phyloP scores from a whole-genome alignment of 2,888 invertebrate genomes.

The Trachelus tabidus region DNA sequence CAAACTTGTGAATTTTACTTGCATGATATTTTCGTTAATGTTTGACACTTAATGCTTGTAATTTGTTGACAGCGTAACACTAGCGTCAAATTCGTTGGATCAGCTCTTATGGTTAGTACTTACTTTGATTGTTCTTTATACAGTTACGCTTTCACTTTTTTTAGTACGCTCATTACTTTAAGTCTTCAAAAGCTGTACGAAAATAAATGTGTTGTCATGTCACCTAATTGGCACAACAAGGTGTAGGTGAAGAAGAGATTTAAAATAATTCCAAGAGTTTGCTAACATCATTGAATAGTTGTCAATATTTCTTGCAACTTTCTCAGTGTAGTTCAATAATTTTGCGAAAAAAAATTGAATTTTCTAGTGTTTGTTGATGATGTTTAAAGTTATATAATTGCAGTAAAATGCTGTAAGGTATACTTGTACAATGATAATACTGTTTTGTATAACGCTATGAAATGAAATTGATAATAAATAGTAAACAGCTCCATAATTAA shows the following conservation, averaged over 20 bases:
- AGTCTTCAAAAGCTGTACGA: not conserved
- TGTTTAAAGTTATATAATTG: not conserved
- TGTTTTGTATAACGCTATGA: not conserved
- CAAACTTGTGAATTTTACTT: not conserved
- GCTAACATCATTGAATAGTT: not conserved
- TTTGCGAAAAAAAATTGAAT: not conserved
- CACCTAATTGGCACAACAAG: not conserved
- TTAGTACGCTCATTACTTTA: not conserved
- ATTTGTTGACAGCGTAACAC: not conserved
- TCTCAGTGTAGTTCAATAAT: not conserved
- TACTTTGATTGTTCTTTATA: not conserved
- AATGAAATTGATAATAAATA: not conserved
- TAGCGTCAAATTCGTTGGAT: not conserved
- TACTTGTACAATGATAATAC: not conserved
- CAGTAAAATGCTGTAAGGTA: not conserved
- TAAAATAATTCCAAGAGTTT: not conserved
- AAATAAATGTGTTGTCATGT: not conserved
- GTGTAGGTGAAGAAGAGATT: not conserved
- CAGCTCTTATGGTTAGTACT: not conserved
- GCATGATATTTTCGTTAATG: not conserved
- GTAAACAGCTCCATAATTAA: not conserved
- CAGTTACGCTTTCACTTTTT: not conserved
- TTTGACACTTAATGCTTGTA: not conserved
- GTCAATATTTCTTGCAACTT: not conserved
- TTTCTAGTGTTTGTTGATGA: not conserved